These are phyloP conservation scores for Patella ulyssiponensis DNA, from an alignment of 2,888 invertebrate genomes.

Conservation along the genomic window DNA sequence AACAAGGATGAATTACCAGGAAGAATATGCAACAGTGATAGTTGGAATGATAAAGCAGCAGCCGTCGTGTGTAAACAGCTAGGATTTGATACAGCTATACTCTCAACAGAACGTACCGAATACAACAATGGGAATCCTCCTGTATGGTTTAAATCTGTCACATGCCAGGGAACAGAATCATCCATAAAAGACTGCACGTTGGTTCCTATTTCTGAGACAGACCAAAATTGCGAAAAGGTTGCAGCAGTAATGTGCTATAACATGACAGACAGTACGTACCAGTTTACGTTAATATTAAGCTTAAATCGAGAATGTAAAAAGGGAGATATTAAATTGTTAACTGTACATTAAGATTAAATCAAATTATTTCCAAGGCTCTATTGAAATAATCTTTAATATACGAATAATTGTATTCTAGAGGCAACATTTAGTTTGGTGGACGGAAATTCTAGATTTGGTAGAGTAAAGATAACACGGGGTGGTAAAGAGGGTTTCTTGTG, in stretches of 20 bases:
- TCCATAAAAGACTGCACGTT: background rate
- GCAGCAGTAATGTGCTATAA: background rate
- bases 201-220: background rate
- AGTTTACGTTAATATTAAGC: background rate
- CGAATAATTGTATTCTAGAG: background rate
- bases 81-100: background rate
- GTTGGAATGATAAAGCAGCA: background rate
- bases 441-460: background rate
- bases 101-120: background rate
- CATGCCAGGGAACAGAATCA: background rate
- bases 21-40: background rate
- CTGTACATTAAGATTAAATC: too few relatives aligned
- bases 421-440: background rate
- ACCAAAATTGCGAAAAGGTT: background rate
- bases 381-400: too few relatives aligned
- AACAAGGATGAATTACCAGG: background rate
- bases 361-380: too few relatives aligned
- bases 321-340: too few relatives aligned
- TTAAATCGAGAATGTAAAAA: too few relatives aligned
- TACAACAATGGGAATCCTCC: background rate
- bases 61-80: background rate
- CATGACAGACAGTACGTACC: background rate
- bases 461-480: background rate
- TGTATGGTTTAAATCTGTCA: background rate
- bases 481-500: background rate